These are phyloP conservation scores for Phaethornis superciliosus DNA, from an alignment of 2,113 vertebrate species.

Conservation along the genomic window DNA sequence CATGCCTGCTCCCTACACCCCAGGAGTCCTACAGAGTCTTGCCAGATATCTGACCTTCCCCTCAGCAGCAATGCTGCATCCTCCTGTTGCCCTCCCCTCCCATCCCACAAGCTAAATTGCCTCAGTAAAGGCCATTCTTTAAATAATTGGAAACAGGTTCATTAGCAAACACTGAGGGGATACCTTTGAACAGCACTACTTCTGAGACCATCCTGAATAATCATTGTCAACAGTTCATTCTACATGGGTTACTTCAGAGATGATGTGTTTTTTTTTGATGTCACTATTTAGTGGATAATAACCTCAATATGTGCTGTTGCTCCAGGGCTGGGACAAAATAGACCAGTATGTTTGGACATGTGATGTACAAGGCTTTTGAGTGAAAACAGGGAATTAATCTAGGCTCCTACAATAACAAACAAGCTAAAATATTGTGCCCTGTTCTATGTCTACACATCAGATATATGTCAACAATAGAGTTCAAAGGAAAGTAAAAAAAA, in stretches of 20 bases:
- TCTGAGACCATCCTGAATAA: neutral
- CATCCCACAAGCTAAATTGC: neutral
- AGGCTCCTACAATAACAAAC: neutral
- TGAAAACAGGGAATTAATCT: neutral
- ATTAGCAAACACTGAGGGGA: neutral
- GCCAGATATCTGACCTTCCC: neutral
- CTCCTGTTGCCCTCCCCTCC: too few species aligned
- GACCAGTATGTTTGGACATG: neutral
- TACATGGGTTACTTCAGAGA: neutral
- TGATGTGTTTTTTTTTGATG: neutral
- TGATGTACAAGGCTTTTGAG: neutral
- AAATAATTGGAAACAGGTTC: neutral
- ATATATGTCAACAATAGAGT: neutral
- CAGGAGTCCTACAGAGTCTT: neutral
- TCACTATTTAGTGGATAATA: neutral
- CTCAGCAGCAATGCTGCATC: neutral
- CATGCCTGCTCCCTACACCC: accelerated
- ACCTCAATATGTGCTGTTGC: neutral
- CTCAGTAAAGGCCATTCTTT: neutral
- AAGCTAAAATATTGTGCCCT: neutral
- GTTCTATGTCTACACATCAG: neutral
- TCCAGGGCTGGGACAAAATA: neutral
- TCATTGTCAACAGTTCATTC: neutral
- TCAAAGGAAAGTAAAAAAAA: neutral
- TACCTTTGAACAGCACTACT: neutral